Conservation (phyloP, 2,888 invertebrate genomes). For the Caenorhabditis auriculariae region DNA sequence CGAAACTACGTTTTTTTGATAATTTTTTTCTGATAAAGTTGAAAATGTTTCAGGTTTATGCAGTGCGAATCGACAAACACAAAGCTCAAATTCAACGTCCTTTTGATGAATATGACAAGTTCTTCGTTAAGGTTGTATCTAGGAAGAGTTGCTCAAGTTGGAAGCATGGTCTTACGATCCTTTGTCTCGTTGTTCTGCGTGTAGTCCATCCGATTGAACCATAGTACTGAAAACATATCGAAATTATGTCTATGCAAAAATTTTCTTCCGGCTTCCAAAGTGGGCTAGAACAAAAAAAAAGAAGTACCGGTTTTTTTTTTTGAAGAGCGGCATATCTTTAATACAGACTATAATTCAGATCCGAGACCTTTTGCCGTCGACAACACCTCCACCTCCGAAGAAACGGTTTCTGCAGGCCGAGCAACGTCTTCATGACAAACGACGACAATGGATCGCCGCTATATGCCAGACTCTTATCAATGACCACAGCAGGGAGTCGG, state of each 20-base stretch:
- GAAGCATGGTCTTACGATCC: too few relatives aligned
- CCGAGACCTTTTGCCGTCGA: constrained; percentile 19
- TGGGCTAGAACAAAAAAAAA: constrained; percentile 7
- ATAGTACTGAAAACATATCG: background rate
- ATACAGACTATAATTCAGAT: too few relatives aligned
- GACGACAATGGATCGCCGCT: constrained; percentile 45
- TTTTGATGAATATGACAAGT: constrained; percentile 51
- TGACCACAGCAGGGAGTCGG: constrained; percentile 20
- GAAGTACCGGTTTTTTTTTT: constrained; percentile 16
- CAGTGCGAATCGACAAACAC: constrained; percentile 35
- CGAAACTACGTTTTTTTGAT: background rate
- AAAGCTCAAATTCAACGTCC: constrained; percentile 39
- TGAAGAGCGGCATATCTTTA: too few relatives aligned
- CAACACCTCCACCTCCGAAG: constrained; percentile 15
- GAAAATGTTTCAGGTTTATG: constrained; percentile 35
- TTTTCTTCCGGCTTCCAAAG: background rate
- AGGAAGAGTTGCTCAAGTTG: too few relatives aligned
- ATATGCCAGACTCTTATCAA: constrained; percentile 45
- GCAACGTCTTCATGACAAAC: constrained; percentile 42
- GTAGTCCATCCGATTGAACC: background rate
- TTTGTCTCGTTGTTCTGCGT: too few relatives aligned
- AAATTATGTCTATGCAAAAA: background rate
- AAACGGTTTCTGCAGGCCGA: constrained; percentile 24
- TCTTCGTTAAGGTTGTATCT: constrained; percentile 29
- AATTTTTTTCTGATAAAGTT: background rate